Conservation (phyloP, 1,140 invertebrate genomes). For the Drosophila tani region DNA sequence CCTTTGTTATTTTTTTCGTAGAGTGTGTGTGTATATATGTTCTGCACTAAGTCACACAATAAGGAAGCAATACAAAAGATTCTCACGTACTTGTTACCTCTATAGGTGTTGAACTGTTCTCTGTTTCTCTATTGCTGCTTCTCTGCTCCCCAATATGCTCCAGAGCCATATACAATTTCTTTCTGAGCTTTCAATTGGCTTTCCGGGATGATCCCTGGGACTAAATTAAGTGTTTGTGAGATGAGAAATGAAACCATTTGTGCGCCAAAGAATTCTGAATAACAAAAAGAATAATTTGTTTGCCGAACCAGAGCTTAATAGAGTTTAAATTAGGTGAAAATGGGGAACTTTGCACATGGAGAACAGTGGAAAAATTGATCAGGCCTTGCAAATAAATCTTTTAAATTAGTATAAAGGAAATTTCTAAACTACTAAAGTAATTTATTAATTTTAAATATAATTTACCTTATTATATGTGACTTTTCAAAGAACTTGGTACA, state of each 20-base stretch:
- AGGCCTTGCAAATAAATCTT: background rate
- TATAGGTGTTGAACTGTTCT: slow-evolving; percentile 69
- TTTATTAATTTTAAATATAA: background rate
- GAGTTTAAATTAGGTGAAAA: background rate
- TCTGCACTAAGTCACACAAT: slow-evolving; percentile 49
- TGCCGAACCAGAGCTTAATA: background rate
- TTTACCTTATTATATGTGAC: background rate
- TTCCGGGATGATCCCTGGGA: slow-evolving; percentile 5
- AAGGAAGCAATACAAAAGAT: slow-evolving; percentile 78
- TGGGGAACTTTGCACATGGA: background rate
- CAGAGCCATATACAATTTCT: slow-evolving; percentile 47
- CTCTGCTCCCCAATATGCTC: slow-evolving; percentile 13
- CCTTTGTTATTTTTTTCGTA: slow-evolving; percentile 15
- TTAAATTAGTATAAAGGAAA: background rate
- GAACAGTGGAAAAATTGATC: background rate
- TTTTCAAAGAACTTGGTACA: background rate
- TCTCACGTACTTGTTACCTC: slow-evolving; percentile 77
- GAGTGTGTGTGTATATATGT: background rate
- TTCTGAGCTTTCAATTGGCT: slow-evolving; percentile 1
- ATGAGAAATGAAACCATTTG: no score
- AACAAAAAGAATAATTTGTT: background rate
- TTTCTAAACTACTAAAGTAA: background rate
- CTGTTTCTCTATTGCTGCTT: background rate
- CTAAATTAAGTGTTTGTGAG: slow-evolving; percentile 5
- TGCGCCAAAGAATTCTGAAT: background rate